Evolutionary conservation across 1,140 invertebrate species (phyloP).

Genomic region (Temnothorax longispinosus): DNA sequence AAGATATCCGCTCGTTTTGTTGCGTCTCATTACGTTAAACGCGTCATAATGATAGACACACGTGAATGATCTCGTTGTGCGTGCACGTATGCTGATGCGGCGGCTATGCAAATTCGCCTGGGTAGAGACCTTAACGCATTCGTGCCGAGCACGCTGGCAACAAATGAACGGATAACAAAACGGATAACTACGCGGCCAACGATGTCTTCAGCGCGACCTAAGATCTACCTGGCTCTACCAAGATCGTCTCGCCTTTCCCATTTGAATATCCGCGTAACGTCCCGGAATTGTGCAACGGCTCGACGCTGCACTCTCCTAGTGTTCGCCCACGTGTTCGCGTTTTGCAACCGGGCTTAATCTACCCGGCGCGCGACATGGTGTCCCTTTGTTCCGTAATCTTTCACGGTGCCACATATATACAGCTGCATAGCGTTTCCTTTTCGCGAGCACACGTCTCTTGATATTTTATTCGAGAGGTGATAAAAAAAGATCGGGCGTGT

Average conservation of each 20-base stretch:
- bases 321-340: slow-evolving; percentile 67
- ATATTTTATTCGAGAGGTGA: background rate
- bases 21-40: slow-evolving; percentile 11
- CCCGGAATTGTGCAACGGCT: slow-evolving; percentile 11
- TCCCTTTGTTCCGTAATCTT: slow-evolving; percentile 66
- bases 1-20: background rate
- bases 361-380: slow-evolving; percentile 62
- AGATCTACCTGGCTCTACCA: background rate
- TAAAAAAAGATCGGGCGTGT: background rate
- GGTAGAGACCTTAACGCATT: background rate
- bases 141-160: background rate
- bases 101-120: slow-evolving; percentile 13
- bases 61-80: slow-evolving; percentile 32
- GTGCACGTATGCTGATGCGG: background rate
- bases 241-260: slow-evolving; percentile 11
- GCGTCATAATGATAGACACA: slow-evolving; percentile 14
- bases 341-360: slow-evolving; percentile 71
- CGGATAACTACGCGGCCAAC: background rate
- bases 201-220: background rate
- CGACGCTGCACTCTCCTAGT: slow-evolving; percentile 1
- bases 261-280: slow-evolving; percentile 31
- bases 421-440: background rate
- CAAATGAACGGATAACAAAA: slow-evolving; percentile 23
- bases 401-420: slow-evolving; percentile 5
- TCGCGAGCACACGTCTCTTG: background rate